phyloP scores from a whole-genome alignment of 1,140 invertebrate species.

The Lordiphosa clarofinis region DNA sequence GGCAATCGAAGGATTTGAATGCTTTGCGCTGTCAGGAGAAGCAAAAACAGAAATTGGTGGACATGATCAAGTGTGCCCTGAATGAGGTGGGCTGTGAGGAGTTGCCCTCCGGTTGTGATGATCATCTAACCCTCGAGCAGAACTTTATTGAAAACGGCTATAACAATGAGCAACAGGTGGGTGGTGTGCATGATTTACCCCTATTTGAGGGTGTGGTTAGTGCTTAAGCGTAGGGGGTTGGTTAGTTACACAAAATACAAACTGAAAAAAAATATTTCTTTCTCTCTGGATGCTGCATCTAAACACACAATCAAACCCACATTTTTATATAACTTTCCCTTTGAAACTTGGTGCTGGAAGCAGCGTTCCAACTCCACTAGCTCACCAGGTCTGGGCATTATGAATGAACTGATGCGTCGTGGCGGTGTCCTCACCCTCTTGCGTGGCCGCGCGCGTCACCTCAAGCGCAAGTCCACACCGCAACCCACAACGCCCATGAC shows the following conservation, averaged over 20 bases:
- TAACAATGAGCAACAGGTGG: slow-evolving; percentile 77
- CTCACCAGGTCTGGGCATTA: slow-evolving; percentile 69
- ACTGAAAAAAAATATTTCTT: slow-evolving; percentile 19
- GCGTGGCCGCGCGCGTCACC: slow-evolving; percentile 62
- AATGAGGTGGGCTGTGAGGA: slow-evolving; percentile 92
- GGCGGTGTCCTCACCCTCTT: slow-evolving; percentile 70
- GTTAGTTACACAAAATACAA: slow-evolving; percentile 32
- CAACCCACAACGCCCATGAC: slow-evolving; percentile 68
- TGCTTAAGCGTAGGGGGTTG: slow-evolving; percentile 30
- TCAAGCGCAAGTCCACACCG: slow-evolving; percentile 73
- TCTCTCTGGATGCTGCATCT: slow-evolving; percentile 47
- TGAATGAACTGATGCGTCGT: slow-evolving; percentile 71
- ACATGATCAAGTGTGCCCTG: slow-evolving; percentile 90
- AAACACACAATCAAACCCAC: slow-evolving; percentile 27
- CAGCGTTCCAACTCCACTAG: slow-evolving; percentile 69
- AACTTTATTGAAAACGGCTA: slow-evolving; percentile 78
- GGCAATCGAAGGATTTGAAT: slow-evolving; percentile 81
- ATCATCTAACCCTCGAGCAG: slow-evolving; percentile 83
- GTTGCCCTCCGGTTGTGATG: slow-evolving; percentile 90
- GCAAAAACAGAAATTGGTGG: slow-evolving; percentile 88
- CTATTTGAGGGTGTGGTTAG: slow-evolving; percentile 17
- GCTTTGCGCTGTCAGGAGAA: slow-evolving; percentile 88
- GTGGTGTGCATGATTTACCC: slow-evolving; percentile 13
- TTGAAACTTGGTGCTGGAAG: slow-evolving; percentile 10
- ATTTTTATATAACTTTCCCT: slow-evolving; percentile 7